Base-by-base conservation (phyloP, 2,888 invertebrate genomes). In the Tetramorium bicarinatum region DNA sequence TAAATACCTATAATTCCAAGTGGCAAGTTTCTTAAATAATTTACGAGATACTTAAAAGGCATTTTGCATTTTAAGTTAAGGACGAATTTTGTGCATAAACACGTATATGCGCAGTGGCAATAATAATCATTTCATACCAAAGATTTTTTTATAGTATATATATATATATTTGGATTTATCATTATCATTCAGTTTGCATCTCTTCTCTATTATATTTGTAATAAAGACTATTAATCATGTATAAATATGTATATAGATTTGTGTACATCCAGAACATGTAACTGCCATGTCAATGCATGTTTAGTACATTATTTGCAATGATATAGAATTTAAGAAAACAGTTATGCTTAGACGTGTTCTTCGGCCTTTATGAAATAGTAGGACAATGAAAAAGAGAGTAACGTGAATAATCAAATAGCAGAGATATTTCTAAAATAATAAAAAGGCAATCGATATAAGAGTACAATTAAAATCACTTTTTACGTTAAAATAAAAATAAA, bases 51-150 rank as follows among this genome's bases (percentile, higher is more conserved):
- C 25, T 81, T 64, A 66, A 86, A 56, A 67, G 74, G 34, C 59
- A 85, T 75, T 56, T 84, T 77, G 44, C 69, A 81, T 83, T 64
- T 81, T 54, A 74, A 52, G 41, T 62, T 82, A 61, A 44, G 84
- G 34, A 69, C 38, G 82, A 82, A 66, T 83, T 85, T 67, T 54
- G 62, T 82, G 72, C 71, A 74, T 66, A 84, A 59, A 21, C 76
- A 54, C 9, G 76, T 75, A 81, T 67, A 84, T 83, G 62, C 72
- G 59, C 71, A 62, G 91, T 90, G 92, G 92, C 93, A 93, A 93
- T 93, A 92, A 93, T 89, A 90, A 91, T 92, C 88, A 87, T 91
- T 79, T 79, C 91, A 94, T 94, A 92, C 94, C 94, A 94, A 94
- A 94, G 94, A 94, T 93, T 92, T 91, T 92, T 80, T 89, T 85